Percentiles rank a stretch among this genome's conserved stretches.
phyloP scores from a whole-genome alignment of 2,888 invertebrate genomes.

The Lasioglossum pauxillum region DNA sequence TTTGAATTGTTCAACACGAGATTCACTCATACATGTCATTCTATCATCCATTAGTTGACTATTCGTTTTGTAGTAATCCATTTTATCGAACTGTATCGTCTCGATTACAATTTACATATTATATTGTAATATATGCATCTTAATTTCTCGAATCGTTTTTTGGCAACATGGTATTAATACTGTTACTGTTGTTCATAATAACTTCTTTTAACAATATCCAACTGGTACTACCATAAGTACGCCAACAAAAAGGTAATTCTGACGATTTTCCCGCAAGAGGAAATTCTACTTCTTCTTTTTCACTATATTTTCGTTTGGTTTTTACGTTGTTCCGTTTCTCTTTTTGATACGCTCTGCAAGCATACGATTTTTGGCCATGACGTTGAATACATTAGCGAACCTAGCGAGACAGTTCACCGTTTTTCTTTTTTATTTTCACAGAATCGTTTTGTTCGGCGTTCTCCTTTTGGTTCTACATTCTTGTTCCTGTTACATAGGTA shows the following conservation, averaged over 20 bases:
- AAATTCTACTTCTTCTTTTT: conserved; percentile 8
- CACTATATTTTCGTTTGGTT: conserved; percentile 1
- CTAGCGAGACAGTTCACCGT: conserved; percentile 29
- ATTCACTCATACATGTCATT: conserved; percentile 57
- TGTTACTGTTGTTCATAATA: conserved; percentile 65
- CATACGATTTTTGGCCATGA: conserved; percentile 37
- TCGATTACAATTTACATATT: background rate
- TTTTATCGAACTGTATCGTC: conserved; percentile 38
- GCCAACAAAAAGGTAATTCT: conserved; percentile 80
- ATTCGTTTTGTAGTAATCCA: conserved; percentile 67
- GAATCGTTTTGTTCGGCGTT: background rate
- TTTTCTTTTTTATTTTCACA: background rate
- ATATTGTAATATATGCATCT: conserved; percentile 1
- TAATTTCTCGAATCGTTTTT: conserved; percentile 17
- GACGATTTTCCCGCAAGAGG: conserved; percentile 52
- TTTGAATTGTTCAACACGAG: conserved; percentile 47
- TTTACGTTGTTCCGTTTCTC: background rate
- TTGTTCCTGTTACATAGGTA: background rate
- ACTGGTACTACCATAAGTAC: conserved; percentile 77
- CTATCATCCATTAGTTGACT: conserved; percentile 53
- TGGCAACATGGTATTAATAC: conserved; percentile 50
- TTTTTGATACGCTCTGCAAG: conserved; percentile 51
- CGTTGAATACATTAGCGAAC: conserved; percentile 39
- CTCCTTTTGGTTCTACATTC: conserved; percentile 20
- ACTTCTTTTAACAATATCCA: conserved; percentile 75